Evolutionary conservation across 2,888 invertebrate species (phyloP), one percentile per base, ranked within the genome.

Genomic region (Abrostola tripartita): DNA sequence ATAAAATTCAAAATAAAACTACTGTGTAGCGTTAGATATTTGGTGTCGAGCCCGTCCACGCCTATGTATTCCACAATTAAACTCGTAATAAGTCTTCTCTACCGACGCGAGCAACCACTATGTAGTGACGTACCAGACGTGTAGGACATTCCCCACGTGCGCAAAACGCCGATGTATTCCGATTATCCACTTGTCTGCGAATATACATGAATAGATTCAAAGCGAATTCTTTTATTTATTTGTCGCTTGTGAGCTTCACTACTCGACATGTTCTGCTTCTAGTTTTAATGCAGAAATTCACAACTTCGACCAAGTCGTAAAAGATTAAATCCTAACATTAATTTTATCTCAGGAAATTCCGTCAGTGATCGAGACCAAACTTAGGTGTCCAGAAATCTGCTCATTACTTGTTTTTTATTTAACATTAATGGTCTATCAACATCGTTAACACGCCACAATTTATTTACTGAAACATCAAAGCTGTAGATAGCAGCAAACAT

Each of bases 1-100:
- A 94, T 94, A 94, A 94, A 94, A 92, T 92, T 88, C 85, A 92
- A 93, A 94, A 94, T 93, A 94, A 94, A 93, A 91, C 91, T 84
- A 89, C 88, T 90, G 89, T 88, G 92, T 90, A 88, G 89, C 93
- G 90, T 91, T 88, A 92, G 91, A 92, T 92, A 91, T 91, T 88
- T 85, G 74, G 85, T 85, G 87, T 81, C 86, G 86, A 85, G 83
- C 82, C 77, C 83, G 86, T 84, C 83, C 82, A 79, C 83, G 85
- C 81, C 78, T 82, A 79, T 84, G 83, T 85, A 83, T 82, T 85
- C 84, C 81, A 86, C 83, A 85, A 88, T 88, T 88, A 88, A 88
- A 88, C 81, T 77, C 70, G 79, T 79, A 83, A 81, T 81, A 81
- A 78, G 81, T 82, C 81, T 85, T 76, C 61, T 68, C 70, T 79